Evolutionary conservation across 1,140 invertebrate species (phyloP), one percentile per base, ranked within the genome.

Genomic region (Drosophila orena): DNA sequence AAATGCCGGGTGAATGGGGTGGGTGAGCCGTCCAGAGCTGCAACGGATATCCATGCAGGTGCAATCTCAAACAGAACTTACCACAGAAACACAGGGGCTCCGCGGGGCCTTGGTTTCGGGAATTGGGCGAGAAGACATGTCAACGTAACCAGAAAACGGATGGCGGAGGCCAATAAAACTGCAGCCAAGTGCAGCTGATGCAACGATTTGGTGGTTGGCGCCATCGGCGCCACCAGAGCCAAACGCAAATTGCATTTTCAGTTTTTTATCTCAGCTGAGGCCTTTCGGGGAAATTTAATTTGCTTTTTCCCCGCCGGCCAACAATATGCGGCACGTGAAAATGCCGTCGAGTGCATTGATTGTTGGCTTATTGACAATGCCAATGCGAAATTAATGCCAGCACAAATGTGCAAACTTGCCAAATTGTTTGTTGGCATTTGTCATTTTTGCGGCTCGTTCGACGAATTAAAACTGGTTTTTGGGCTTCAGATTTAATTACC

Each of bases 171-270:
- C 81, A 88, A 86, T 86, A 86, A 86, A 86, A 88, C 58, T 62
- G 83, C 70, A 76, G 60, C 78, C 78, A 81, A 78, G 53, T 75
- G 81, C 81, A 85, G 80, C 44, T 68, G 68, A 72, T 75, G 58
- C 52, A 72, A 70, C 78, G 68, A 77, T 86, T 85, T 85, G 60
- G 62, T 62, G 78, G 61, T 58, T 53, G 38, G 20, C 42, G 34
- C 38, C 38, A 44, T 24, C 37, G 59, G n/a, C 47, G 35, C 4
- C 17, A 10, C 17, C 17, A 12, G 14, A 12, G 12, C 12, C 22
- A 55, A 55, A 69, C 70, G 61, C 75, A 86, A 81, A 86, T 86
- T 86, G 79, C 79, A 86, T 86, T 88, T 86, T 60, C 75, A 81
- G 69, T 88, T 86, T 86, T 86, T 86, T 74, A 62, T 49, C 42